phyloP scores from a whole-genome alignment of 2,888 invertebrate genomes.

The Cheilosia vernalis region DNA sequence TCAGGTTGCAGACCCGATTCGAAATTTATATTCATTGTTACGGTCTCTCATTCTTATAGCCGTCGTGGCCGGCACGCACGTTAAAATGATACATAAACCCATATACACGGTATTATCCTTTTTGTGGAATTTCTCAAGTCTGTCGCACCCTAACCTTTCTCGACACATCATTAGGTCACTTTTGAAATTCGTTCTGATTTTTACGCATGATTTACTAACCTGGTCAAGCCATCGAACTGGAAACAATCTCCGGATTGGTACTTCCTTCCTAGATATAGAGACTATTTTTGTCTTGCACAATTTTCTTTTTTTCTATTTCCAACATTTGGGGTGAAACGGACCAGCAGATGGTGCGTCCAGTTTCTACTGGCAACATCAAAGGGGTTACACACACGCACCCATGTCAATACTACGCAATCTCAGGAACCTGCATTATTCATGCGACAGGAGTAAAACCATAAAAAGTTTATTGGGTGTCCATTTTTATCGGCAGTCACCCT shows the following conservation, averaged over 20 bases:
- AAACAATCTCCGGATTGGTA: conserved; percentile 15
- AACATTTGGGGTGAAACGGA: conserved; percentile 7
- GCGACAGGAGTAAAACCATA: conserved; percentile 24
- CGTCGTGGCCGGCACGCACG: not conserved
- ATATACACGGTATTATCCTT: conserved; percentile 5
- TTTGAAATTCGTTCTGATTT: conserved; percentile 63
- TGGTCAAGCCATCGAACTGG: conserved; percentile 40
- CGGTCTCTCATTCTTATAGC: not conserved
- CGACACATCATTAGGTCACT: conserved; percentile 55
- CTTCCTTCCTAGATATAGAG: conserved; percentile 5
- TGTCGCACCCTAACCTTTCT: conserved; percentile 6
- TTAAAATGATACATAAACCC: conserved; percentile 27
- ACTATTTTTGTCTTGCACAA: no score
- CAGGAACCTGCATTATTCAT: conserved; percentile 51
- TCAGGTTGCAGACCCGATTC: conserved; percentile 22
- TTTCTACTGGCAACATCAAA: conserved; percentile 13
- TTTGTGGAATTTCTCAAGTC: conserved; percentile 6
- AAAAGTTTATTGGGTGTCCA: conserved; percentile 25
- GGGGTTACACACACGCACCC: conserved; percentile 9
- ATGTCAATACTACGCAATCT: not conserved
- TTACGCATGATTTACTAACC: conserved; percentile 67
- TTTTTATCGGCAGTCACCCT: not conserved
- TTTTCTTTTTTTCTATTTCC: conserved; percentile 1
- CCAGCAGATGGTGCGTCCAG: conserved; percentile 9
- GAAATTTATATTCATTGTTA: conserved; percentile 36